These are phyloP conservation scores for Melikaiella ostensackeni DNA, from an alignment of 2,888 invertebrate genomes.

Conservation along the genomic window DNA sequence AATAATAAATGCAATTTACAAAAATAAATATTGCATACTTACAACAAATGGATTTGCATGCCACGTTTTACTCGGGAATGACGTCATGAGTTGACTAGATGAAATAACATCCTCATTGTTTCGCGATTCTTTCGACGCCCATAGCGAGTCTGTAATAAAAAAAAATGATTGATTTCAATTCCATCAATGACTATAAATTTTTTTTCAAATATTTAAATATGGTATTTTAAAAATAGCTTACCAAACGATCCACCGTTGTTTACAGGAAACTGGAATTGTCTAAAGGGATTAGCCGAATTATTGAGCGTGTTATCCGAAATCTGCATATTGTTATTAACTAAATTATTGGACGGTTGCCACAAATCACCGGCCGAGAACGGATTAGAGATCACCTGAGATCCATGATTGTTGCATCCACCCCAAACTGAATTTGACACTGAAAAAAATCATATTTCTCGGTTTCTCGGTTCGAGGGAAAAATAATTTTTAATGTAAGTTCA, in stretches of 20 bases:
- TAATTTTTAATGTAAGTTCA: no score
- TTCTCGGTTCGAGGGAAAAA: no score
- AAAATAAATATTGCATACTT: constrained; percentile 55
- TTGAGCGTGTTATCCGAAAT: constrained; percentile 66
- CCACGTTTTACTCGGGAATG: constrained; percentile 74
- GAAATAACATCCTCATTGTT: constrained; percentile 72
- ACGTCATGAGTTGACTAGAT: constrained; percentile 74
- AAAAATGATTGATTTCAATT: constrained; percentile 32
- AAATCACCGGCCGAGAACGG: constrained; percentile 70
- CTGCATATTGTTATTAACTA: constrained; percentile 72
- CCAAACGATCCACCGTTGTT: constrained; percentile 68
- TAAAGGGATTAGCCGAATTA: constrained; percentile 73
- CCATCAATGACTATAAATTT: background rate
- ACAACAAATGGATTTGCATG: constrained; percentile 77
- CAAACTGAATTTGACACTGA: constrained; percentile 68
- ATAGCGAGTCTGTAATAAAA: constrained; percentile 68
- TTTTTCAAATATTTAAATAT: constrained; percentile 40
- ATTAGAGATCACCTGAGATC: constrained; percentile 70
- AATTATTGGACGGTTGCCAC: constrained; percentile 72
- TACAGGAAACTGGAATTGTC: constrained; percentile 67
- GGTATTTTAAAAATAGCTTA: constrained; percentile 35
- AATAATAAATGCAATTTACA: background rate
- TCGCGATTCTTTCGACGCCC: constrained; percentile 69
- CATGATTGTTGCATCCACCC: constrained; percentile 66
- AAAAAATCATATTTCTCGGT: constrained; percentile 44